A percentile compares a stretch with the other conserved stretches of the same genome.
phyloP scores from a whole-genome alignment of 2,888 invertebrate species.

The Danaus chrysippus region DNA sequence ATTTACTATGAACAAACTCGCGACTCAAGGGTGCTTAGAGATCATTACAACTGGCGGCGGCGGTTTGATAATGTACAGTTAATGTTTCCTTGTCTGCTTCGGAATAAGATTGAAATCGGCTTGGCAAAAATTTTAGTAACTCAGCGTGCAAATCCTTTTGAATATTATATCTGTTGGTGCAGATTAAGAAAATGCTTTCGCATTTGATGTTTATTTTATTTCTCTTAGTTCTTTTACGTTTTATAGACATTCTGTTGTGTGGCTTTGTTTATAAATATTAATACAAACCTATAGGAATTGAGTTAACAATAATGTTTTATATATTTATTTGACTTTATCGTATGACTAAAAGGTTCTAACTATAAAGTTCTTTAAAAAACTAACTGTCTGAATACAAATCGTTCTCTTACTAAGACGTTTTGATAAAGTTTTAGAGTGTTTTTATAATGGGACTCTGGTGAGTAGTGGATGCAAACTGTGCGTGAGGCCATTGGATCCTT shows the following conservation, averaged over 20 bases:
- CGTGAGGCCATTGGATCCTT: background rate
- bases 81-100: constrained; percentile 38
- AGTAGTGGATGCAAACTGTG: background rate
- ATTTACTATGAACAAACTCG: constrained; percentile 17
- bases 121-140: constrained; percentile 23
- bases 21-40: constrained; percentile 35
- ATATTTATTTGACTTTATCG: too few species aligned
- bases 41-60: constrained; percentile 48
- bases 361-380: too few species aligned
- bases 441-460: background rate
- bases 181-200: constrained; percentile 57
- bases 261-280: background rate
- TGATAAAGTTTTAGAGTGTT: too few species aligned
- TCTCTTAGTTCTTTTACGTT: constrained; percentile 38
- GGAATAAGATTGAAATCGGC: constrained; percentile 46
- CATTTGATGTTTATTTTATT: constrained; percentile 51
- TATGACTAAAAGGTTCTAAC: too few species aligned
- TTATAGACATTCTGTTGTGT: constrained; percentile 19
- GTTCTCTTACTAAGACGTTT: too few species aligned
- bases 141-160: constrained; percentile 30
- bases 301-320: too few species aligned
- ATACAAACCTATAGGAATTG: background rate
- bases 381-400: too few species aligned
- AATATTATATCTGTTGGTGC: constrained; percentile 55
- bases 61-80: constrained; percentile 42